Evolutionary conservation across 1,140 invertebrate genomes (phyloP), one percentile per base, ranked within the genome.

Genomic region (Drosophila novamexicana): DNA sequence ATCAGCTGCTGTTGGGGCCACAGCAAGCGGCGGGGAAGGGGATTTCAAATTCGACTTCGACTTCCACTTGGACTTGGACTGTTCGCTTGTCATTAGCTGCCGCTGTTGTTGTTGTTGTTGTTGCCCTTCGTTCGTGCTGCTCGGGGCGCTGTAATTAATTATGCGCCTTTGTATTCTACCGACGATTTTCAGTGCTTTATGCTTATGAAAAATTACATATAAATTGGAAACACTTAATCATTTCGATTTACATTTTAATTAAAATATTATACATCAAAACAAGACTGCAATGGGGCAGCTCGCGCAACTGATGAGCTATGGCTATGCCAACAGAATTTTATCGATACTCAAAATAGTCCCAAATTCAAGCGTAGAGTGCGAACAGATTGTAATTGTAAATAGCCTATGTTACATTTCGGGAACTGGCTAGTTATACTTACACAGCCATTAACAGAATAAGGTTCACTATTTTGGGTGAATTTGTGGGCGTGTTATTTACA

Each of bases 161-260:
- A 89, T 76, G 70, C 65, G 79, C 61, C 84, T 89, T 89, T 89
- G 81, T 89, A 81, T 80, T 89, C 77, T 59, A 75, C 84, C 84
- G 84, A 89, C 84, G 80, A 88, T 89, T 89, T 88, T 75, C 84
- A 89, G 80, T 88, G 84, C 77, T 89, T 89, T 88, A 80, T 85
- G 77, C 53, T 81, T 86, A 86, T 89, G 84, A 89, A 90, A 89
- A 81, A 89, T 89, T 75, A 79, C 77, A 80, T 81, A 89, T 89
- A 89, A 89, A 89, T 89, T 89, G 84, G 77, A 81, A 78, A 72
- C 81, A 89, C 84, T 89, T 89, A 90, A 89, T 89, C 84, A 89
- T 89, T 89, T 64, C 77, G 81, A 81, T 84, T 89, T 89, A 89
- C 84, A 89, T 89, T 89, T 89, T 89, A 89, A 89, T 89, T 89